A percentile compares a stretch with the other conserved stretches of the same genome.
Conservation (phyloP, 2,888 invertebrate genomes). For the Nymphalis urticae region DNA sequence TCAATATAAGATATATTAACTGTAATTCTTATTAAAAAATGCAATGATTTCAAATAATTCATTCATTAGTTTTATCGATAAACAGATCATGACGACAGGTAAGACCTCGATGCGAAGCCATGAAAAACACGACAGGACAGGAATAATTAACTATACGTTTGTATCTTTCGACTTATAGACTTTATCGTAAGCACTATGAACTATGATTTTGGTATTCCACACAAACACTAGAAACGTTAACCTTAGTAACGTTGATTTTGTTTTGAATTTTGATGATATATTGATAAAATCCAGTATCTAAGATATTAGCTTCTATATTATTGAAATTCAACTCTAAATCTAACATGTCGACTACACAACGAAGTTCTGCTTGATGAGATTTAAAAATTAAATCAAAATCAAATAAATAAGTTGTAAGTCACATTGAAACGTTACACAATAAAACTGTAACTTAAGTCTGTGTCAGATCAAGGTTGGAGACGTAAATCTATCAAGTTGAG, state of each 20-base stretch:
- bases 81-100: slow-evolving; percentile 30
- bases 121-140: slow-evolving; percentile 27
- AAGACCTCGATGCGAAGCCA: slow-evolving; percentile 34
- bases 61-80: slow-evolving; percentile 34
- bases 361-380: slow-evolving; percentile 18
- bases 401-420: slow-evolving; percentile 24
- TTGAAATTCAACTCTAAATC: too few species aligned
- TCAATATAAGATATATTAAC: too few species aligned
- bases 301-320: too few species aligned
- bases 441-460: slow-evolving; percentile 39
- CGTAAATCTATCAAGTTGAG: slow-evolving; percentile 44
- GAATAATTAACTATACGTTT: slow-evolving; percentile 20
- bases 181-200: not conserved
- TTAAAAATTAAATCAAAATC: slow-evolving; percentile 14
- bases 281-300: too few species aligned
- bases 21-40: too few species aligned
- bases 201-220: too few species aligned
- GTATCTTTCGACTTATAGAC: not conserved
- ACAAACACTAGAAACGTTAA: too few species aligned
- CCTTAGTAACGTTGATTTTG: too few species aligned
- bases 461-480: slow-evolving; percentile 46
- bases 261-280: too few species aligned
- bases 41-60: slow-evolving; percentile 4
- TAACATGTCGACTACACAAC: not conserved
- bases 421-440: slow-evolving; percentile 21